Evolutionary conservation across 2,888 invertebrate genomes (phyloP).

Genomic region (Camptogramma bilineatum): DNA sequence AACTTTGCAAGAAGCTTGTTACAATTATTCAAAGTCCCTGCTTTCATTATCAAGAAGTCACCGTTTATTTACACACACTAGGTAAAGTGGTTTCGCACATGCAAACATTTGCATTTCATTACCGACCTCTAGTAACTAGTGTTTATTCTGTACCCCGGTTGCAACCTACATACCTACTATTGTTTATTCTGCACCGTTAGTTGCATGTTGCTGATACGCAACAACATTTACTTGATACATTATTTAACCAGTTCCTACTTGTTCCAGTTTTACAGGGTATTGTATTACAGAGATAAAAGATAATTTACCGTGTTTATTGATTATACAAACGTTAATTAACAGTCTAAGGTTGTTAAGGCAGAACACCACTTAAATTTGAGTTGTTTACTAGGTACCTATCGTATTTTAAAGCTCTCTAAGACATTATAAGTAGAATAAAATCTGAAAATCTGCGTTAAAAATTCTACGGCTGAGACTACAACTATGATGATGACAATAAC

Average conservation of each 20-base stretch:
- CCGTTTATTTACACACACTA: conserved; percentile 56
- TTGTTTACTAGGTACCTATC: no score
- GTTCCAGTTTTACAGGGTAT: not conserved
- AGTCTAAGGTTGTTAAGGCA: not conserved
- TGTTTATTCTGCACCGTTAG: conserved; percentile 14
- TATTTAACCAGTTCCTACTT: conserved; percentile 15
- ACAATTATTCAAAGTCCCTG: conserved; percentile 28
- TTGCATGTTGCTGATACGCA: conserved; percentile 28
- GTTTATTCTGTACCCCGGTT: conserved; percentile 16
- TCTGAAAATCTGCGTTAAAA: no score
- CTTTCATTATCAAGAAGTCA: conserved; percentile 55
- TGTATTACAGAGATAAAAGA: conserved; percentile 7
- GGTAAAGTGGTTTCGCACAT: conserved; percentile 62
- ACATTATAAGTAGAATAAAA: no score
- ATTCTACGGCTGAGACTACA: no score
- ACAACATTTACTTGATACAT: conserved; percentile 25
- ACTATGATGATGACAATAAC: no score
- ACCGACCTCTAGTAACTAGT: conserved; percentile 42
- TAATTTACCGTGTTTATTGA: not conserved
- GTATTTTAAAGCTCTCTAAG: no score
- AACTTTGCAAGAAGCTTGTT: not conserved
- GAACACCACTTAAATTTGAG: not conserved
- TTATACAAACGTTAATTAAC: no score
- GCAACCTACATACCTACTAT: conserved; percentile 26
- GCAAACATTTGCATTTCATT: conserved; percentile 74